Evolutionary conservation across 2,113 vertebrate genomes (phyloP), one percentile per base, ranked within the genome.

Genomic region (Stercorarius parasiticus): DNA sequence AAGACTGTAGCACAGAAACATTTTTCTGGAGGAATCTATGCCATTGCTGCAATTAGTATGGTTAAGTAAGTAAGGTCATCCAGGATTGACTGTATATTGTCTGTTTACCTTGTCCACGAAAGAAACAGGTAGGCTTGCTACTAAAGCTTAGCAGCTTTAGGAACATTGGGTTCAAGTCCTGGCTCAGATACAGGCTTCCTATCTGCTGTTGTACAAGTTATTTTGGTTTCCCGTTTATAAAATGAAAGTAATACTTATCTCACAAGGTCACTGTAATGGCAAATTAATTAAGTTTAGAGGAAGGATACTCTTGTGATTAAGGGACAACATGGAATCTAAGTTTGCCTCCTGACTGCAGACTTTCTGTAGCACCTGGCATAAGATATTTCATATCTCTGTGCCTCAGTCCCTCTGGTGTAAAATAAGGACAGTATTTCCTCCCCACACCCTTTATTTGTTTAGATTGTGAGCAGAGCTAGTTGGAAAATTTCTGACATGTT

Each of bases 401-500:
- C 62, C 50, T 92, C 25, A 34, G 71, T 70, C 58, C 42, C 12
- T 53, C 59, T 94, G 32, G 32, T 92, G 85, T 96, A 81, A 95
- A 96, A 58, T 88, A 88, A 78, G 85, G 88, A 70, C 47, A 83
- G 27, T 65, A 77, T 94, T 95, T 96, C 88, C 59, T 92, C 93
- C 7, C 11, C 45, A 86, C 76, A 83, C 88, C 82, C 74, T 88
- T 90, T 90, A 90, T 92, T 96, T 96, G 79, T 96, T 96, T 95
- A 96, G 82, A 62, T 64, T 93, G 69, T 49, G 45, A 81, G 64
- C 38, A 81, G 88, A 83, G 79, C 53, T 27, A 13, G 66, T 95
- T 95, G 85, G 88, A 96, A 96, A 90, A 95, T 77, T 62, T 93
- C 76, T 70, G 79, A 93, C 62, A 86, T 88, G 95, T 93, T 96